Percentiles rank a stretch among this genome's conserved stretches.
phyloP scores from a whole-genome alignment of 2,797 vertebrate species.

The Hypotaenidia okinawae region DNA sequence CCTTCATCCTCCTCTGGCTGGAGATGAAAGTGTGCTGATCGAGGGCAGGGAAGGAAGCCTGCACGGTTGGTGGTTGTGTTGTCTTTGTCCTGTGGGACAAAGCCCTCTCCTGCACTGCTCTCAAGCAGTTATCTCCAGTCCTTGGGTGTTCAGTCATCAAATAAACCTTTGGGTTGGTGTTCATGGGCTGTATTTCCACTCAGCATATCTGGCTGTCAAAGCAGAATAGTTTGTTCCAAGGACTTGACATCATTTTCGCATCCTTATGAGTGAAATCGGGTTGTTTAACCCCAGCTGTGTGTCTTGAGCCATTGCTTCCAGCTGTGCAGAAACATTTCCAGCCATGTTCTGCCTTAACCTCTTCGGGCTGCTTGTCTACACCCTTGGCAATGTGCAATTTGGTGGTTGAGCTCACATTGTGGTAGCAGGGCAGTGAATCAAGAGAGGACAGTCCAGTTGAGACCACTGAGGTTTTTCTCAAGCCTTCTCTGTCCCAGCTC shows the following conservation, averaged over 20 bases:
- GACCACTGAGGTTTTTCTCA: not conserved
- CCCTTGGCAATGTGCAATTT: not conserved
- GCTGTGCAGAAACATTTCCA: conserved; percentile 21
- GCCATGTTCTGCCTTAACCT: not conserved
- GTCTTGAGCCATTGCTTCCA: not conserved
- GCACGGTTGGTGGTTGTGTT: not conserved
- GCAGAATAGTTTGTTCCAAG: not conserved
- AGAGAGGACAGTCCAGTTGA: not conserved
- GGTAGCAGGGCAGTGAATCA: not conserved
- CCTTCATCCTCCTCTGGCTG: not conserved
- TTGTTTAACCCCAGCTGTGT: not conserved
- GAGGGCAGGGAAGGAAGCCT: not conserved
- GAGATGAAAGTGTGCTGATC: not conserved
- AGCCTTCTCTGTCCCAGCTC: not conserved
- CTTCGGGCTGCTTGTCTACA: not conserved
- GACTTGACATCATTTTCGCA: conserved; percentile 37
- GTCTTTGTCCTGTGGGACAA: not conserved
- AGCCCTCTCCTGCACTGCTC: not conserved
- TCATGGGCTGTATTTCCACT: conserved; percentile 24
- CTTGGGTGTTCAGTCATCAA: not conserved
- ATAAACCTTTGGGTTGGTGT: not conserved
- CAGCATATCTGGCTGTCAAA: conserved; percentile 25
- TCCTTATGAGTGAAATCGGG: not conserved
- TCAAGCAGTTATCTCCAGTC: not conserved
- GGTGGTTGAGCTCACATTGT: rapidly evolving